A percentile compares a stretch with the other conserved stretches of the same genome.
phyloP scores from a whole-genome alignment of 2,888 invertebrate species.

The Cryptops parisi region DNA sequence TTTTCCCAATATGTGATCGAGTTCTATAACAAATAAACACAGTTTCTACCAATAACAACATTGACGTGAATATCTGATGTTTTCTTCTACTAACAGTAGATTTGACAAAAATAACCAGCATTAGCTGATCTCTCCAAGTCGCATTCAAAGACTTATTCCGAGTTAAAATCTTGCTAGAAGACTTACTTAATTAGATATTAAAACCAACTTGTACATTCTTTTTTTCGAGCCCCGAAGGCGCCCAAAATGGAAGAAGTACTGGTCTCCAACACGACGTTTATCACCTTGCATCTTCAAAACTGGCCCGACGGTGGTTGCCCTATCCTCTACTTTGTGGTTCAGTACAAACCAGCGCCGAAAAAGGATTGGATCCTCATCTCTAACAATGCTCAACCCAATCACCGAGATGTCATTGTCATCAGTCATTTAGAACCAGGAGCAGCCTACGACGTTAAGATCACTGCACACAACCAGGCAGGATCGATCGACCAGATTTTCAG shows the following conservation, averaged over 20 bases:
- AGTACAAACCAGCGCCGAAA: slow-evolving; percentile 21
- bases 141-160: too few species aligned
- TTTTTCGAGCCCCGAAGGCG: slow-evolving; percentile 22
- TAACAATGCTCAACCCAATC: slow-evolving; percentile 17
- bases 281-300: slow-evolving; percentile 27
- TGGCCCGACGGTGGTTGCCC: slow-evolving; percentile 31
- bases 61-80: too few species aligned
- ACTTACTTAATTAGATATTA: too few species aligned
- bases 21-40: too few species aligned
- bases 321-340: slow-evolving; percentile 28
- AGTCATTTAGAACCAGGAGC: slow-evolving; percentile 18
- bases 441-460: slow-evolving; percentile 29
- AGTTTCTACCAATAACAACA: too few species aligned
- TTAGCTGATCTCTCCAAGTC: too few species aligned
- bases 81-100: too few species aligned
- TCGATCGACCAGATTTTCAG: slow-evolving; percentile 27
- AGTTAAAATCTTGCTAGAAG: too few species aligned
- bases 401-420: slow-evolving; percentile 11
- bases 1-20: too few species aligned
- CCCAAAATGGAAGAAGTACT: slow-evolving; percentile 26
- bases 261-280: slow-evolving; percentile 28
- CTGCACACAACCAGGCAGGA: slow-evolving; percentile 31
- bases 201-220: too few species aligned
- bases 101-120: too few species aligned
- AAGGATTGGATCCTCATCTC: slow-evolving; percentile 17